Percentiles rank a stretch among this genome's conserved stretches.
These are phyloP conservation scores for Megalops cyprinoides DNA, from an alignment of 2,797 vertebrate species.

Conservation along the genomic window DNA sequence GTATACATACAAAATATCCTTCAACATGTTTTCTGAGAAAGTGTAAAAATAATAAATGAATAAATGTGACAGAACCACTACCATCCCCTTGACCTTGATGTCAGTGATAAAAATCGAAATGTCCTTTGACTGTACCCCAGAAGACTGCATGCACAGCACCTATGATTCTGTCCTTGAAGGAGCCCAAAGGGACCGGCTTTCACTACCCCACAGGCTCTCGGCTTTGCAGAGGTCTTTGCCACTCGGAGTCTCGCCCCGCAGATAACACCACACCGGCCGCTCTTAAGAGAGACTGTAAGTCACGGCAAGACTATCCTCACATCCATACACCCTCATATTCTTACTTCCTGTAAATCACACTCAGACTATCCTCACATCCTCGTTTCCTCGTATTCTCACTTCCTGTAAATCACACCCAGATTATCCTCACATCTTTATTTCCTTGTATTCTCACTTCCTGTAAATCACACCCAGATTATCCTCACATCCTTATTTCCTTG, in stretches of 20 bases:
- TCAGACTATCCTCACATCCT: too few species aligned
- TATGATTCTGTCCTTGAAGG: conserved; percentile 19
- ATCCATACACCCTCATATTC: not conserved
- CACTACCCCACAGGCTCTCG: too few species aligned
- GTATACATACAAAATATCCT: not conserved
- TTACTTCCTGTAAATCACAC: too few species aligned
- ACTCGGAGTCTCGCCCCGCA: conserved; percentile 1
- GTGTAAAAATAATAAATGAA: not conserved
- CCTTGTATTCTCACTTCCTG: too few species aligned
- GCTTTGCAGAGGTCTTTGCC: not conserved
- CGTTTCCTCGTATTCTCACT: too few species aligned
- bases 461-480: too few species aligned
- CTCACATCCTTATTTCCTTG: too few species aligned
- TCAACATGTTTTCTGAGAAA: not conserved
- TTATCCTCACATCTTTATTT: too few species aligned
- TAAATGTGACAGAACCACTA: conserved; percentile 19
- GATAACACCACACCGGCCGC: not conserved
- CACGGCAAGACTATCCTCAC: not conserved
- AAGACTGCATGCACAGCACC: not conserved
- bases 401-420: too few species aligned
- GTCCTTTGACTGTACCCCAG: conserved; percentile 30
- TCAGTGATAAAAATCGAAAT: conserved; percentile 25
- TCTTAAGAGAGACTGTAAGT: not conserved
- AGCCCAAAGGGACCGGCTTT: not conserved
- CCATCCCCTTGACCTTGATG: conserved; percentile 23